Conservation (phyloP, 2,888 invertebrate species). For the Microchrysa polita region DNA sequence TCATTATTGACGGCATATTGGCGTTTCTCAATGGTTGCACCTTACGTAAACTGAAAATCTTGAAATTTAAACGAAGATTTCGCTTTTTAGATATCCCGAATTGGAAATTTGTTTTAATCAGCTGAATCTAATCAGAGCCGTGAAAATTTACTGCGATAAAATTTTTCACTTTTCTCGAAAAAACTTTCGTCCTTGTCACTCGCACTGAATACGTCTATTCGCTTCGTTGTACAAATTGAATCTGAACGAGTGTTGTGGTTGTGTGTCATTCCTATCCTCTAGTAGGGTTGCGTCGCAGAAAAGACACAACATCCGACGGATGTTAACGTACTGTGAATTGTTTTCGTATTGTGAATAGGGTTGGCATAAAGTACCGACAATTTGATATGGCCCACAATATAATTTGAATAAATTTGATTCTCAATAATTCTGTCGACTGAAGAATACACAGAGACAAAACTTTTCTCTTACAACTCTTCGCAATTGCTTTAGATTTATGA, state of each 20-base stretch:
- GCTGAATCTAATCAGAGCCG: not conserved
- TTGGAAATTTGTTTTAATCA: not conserved
- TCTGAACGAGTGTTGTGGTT: slow-evolving; percentile 5
- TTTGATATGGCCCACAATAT: no score
- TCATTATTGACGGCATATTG: slow-evolving; percentile 73
- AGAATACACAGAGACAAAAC: no score
- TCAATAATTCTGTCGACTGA: no score
- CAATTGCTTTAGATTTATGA: no score
- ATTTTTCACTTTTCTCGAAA: not conserved
- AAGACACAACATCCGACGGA: not conserved
- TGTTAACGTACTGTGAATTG: not conserved
- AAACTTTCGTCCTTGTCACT: slow-evolving; percentile 12
- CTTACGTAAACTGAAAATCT: slow-evolving; percentile 22
- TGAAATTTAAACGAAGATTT: not conserved
- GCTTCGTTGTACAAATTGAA: slow-evolving; percentile 5
- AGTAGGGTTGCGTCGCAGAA: no score
- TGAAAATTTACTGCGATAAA: slow-evolving; percentile 3
- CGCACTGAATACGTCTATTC: slow-evolving; percentile 7
- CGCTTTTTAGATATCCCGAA: slow-evolving; percentile 16
- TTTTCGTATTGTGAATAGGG: not conserved
- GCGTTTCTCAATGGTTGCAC: slow-evolving; percentile 54
- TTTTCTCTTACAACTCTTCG: no score
- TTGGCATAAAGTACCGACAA: no score
- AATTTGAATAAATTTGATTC: no score
- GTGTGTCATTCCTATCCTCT: no score